phyloP scores from a whole-genome alignment of 1,140 invertebrate genomes.

The Trypoxylus dichotomus region DNA sequence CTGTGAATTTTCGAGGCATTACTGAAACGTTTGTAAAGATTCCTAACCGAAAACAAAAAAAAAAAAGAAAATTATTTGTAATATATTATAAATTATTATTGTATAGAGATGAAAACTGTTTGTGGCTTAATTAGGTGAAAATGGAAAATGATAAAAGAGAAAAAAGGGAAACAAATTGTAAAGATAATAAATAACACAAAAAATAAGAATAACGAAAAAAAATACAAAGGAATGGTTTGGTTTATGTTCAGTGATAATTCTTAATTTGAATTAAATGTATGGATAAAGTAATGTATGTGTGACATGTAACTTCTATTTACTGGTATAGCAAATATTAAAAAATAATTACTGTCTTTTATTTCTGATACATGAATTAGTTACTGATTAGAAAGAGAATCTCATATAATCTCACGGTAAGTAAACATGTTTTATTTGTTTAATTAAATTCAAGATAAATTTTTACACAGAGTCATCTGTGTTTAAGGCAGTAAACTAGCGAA shows the following conservation, averaged over 20 bases:
- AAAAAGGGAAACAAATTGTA: no score
- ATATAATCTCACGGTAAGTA: no score
- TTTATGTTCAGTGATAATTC: background rate
- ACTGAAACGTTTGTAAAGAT: slow-evolving; percentile 27
- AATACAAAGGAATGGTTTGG: slow-evolving; percentile 16
- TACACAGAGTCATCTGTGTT: no score
- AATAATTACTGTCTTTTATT: background rate
- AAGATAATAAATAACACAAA: background rate
- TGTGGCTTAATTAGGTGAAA: slow-evolving; percentile 14
- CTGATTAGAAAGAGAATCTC: no score
- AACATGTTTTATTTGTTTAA: no score
- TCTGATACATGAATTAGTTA: background rate
- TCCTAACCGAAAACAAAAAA: slow-evolving; percentile 27
- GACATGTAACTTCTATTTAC: slow-evolving; percentile 19
- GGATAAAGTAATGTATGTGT: slow-evolving; percentile 15
- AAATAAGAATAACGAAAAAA: background rate
- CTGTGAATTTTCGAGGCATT: slow-evolving; percentile 39
- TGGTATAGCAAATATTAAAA: slow-evolving; percentile 22
- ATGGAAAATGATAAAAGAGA: slow-evolving; percentile 5
- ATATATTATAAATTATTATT: slow-evolving; percentile 14
- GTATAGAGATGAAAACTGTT: slow-evolving; percentile 23
- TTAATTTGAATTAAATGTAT: background rate
- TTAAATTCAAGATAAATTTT: no score
- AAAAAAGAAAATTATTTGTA: slow-evolving; percentile 28
- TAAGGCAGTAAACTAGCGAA: no score